Evolutionary conservation across 2,797 vertebrate genomes (phyloP).

Genomic region (Triplophysa bombifrons): DNA sequence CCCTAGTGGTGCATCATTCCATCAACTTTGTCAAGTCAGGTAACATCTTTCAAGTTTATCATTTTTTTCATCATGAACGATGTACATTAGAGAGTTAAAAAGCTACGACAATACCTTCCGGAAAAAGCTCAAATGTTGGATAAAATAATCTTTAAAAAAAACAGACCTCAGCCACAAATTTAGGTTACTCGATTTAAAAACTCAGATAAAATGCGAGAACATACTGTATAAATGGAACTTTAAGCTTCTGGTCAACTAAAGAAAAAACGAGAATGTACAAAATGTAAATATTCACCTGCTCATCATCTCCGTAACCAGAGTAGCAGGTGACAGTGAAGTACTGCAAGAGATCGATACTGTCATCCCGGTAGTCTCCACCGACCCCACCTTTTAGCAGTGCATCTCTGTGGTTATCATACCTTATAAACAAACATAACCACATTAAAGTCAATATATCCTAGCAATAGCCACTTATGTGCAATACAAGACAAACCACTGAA

Average conservation of each 20-base stretch:
- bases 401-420: slow-evolving; percentile 97
- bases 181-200: no score
- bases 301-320: slow-evolving; percentile 89
- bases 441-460: not conserved
- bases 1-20: slow-evolving; percentile 12
- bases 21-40: not conserved
- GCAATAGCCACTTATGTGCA: not conserved
- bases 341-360: slow-evolving; percentile 89
- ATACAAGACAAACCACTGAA: not conserved
- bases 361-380: slow-evolving; percentile 89
- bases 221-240: not conserved
- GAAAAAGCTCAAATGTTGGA: no score
- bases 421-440: slow-evolving; percentile 55
- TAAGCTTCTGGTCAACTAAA: not conserved
- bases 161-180: no score
- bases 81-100: no score
- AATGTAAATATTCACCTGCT: slow-evolving; percentile 78
- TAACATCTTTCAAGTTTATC: no score
- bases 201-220: not conserved
- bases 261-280: not conserved
- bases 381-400: slow-evolving; percentile 89
- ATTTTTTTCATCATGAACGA: no score
- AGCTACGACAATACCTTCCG: no score
- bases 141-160: no score
- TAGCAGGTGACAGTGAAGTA: slow-evolving; percentile 96